A percentile compares a stretch with the other conserved stretches of the same genome.
Conservation (phyloP, 2,888 invertebrate genomes). For the Dermolepida albohirtum region DNA sequence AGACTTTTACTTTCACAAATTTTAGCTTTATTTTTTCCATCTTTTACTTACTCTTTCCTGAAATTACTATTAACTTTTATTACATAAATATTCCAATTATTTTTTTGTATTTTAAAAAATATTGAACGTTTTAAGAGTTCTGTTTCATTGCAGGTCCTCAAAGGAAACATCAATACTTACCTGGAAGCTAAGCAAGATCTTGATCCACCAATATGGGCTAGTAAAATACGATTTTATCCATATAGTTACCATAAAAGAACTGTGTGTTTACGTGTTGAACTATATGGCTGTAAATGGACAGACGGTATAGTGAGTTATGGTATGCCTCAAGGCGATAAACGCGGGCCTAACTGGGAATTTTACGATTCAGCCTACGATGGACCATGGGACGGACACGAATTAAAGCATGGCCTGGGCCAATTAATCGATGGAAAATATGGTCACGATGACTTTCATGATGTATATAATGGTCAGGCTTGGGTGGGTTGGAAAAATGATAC, state of each 20-base stretch:
- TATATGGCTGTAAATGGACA: conserved; percentile 89
- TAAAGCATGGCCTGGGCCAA: conserved; percentile 85
- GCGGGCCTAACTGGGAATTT: conserved; percentile 84
- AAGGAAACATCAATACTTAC: conserved; percentile 89
- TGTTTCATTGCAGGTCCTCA: conserved; percentile 74
- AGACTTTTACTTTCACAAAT: too few relatives aligned
- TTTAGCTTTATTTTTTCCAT: too few relatives aligned
- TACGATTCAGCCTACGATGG: conserved; percentile 90
- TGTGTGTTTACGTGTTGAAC: conserved; percentile 91
- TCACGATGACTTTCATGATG: conserved; percentile 74
- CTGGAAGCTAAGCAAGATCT: conserved; percentile 81
- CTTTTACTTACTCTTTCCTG: too few relatives aligned
- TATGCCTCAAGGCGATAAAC: conserved; percentile 88
- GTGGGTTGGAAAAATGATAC: conserved; percentile 91
- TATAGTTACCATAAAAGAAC: conserved; percentile 86
- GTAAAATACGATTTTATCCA: conserved; percentile 86
- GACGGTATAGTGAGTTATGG: conserved; percentile 88
- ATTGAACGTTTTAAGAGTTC: too few relatives aligned
- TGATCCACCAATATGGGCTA: conserved; percentile 87
- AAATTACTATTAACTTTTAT: too few relatives aligned
- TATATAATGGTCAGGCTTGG: conserved; percentile 77
- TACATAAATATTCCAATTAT: too few relatives aligned
- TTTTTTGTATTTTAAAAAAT: too few relatives aligned
- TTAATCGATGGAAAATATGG: conserved; percentile 86
- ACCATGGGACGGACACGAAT: conserved; percentile 76